phyloP scores from a whole-genome alignment of 92 coral and sea anemone genomes.

The Porites divaricata region DNA sequence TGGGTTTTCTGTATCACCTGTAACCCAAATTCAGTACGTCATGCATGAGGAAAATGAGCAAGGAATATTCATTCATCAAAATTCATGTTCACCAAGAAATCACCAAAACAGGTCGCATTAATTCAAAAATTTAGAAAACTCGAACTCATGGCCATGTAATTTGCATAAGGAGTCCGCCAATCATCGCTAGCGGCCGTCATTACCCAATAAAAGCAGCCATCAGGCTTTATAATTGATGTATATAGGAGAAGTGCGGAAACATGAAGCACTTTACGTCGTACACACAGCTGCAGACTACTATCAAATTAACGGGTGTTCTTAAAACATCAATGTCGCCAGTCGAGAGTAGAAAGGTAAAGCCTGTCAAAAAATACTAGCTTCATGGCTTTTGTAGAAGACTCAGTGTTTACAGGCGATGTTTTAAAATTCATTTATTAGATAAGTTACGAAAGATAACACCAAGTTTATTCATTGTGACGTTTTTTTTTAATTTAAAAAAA shows the following conservation, averaged over 20 bases:
- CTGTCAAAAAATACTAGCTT: background rate
- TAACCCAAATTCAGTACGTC: constrained; percentile 24
- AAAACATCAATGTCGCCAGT: constrained; percentile 13
- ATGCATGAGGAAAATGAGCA: constrained; percentile 40
- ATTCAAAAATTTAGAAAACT: constrained; percentile 36
- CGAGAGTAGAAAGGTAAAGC: background rate
- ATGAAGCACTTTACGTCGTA: constrained; percentile 42
- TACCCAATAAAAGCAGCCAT: constrained; percentile 57
- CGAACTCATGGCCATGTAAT: constrained; percentile 36
- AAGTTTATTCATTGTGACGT: constrained; percentile 6
- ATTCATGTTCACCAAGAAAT: constrained; percentile 39
- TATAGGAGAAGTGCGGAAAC: constrained; percentile 51
- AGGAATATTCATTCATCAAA: constrained; percentile 42
- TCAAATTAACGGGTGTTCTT: constrained; percentile 66
- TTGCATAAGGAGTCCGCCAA: constrained; percentile 75
- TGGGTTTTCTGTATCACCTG: constrained; percentile 35
- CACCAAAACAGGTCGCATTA: constrained; percentile 39
- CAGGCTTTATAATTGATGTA: constrained; percentile 75
- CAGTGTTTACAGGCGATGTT: background rate
- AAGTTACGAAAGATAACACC: constrained; percentile 11
- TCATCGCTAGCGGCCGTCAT: constrained; percentile 60
- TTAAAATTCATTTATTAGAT: background rate
- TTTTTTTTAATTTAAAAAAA: constrained; percentile 4
- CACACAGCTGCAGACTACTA: constrained; percentile 63
- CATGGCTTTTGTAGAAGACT: too few relatives aligned